Evolutionary conservation across 2,888 invertebrate species (phyloP).

Genomic region (Amphipoea oculea): DNA sequence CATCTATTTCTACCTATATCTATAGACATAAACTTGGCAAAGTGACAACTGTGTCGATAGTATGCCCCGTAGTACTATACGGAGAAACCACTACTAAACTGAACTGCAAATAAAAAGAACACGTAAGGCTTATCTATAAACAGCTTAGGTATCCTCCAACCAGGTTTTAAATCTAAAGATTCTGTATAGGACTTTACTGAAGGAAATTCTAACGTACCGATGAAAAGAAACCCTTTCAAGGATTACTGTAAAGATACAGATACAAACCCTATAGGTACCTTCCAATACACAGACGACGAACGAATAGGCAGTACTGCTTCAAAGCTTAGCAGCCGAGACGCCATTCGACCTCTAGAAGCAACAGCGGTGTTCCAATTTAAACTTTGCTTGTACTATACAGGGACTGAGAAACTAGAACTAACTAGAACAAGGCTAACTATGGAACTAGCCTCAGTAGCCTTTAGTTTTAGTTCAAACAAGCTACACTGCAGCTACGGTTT

Average conservation of each 20-base stretch:
- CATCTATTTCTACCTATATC: background rate
- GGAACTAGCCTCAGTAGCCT: conserved; percentile 13
- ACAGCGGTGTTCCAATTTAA: conserved; percentile 57
- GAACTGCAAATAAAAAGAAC: conserved; percentile 11
- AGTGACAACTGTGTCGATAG: conserved; percentile 42
- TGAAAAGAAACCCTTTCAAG: background rate
- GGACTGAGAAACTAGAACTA: conserved; percentile 36
- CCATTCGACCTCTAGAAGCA: conserved; percentile 19
- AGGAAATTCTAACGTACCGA: background rate
- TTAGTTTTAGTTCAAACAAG: conserved; percentile 38
- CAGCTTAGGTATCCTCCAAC: background rate
- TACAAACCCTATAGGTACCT: background rate
- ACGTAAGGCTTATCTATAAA: background rate
- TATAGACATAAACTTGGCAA: conserved; percentile 34
- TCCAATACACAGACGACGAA: conserved; percentile 12
- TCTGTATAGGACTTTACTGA: background rate
- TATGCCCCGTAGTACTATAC: conserved; percentile 46
- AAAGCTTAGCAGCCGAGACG: conserved; percentile 20
- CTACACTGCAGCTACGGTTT: background rate
- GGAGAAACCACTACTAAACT: background rate
- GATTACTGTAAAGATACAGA: background rate
- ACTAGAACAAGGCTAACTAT: conserved; percentile 36
- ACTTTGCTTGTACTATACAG: conserved; percentile 38
- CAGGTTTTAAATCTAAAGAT: background rate
- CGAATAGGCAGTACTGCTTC: conserved; percentile 17